These are phyloP conservation scores for Cochlearius cochlearius DNA, from an alignment of 2,113 vertebrate species.

Conservation along the genomic window DNA sequence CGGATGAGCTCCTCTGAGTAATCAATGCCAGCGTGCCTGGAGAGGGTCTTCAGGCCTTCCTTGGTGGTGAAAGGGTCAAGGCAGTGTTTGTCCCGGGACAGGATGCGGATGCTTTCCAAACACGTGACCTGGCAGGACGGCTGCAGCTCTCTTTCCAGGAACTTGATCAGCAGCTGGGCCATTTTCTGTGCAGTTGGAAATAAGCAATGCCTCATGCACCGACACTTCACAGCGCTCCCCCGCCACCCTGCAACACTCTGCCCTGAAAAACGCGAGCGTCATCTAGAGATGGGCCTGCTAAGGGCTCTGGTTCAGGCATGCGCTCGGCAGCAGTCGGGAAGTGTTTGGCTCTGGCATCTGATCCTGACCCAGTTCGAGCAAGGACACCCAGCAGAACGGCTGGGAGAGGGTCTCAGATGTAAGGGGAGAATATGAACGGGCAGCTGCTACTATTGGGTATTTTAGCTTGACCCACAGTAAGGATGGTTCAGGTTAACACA, in stretches of 20 bases:
- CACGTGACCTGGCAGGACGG: slow-evolving; percentile 84
- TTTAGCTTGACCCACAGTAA: background rate
- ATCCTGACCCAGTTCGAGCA: background rate
- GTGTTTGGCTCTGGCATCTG: background rate
- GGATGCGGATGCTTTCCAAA: slow-evolving; percentile 89
- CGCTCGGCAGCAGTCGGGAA: accelerated
- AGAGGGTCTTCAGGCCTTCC: slow-evolving; percentile 80
- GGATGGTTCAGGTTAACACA: background rate
- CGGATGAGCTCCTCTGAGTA: slow-evolving; percentile 35
- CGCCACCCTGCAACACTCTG: background rate
- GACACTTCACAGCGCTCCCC: background rate
- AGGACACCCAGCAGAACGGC: background rate
- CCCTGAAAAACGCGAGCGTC: accelerated
- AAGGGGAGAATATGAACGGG: background rate
- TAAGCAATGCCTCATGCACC: background rate
- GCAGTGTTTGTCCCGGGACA: slow-evolving; percentile 86
- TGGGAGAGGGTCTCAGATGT: background rate
- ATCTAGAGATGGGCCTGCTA: background rate
- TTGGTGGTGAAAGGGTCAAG: slow-evolving; percentile 78
- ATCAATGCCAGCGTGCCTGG: slow-evolving; percentile 75
- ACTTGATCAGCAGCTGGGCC: slow-evolving; percentile 81
- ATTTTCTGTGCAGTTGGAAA: slow-evolving; percentile 74
- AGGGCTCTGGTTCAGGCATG: background rate
- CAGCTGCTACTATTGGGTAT: accelerated
- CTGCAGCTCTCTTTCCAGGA: slow-evolving; percentile 83